phyloP scores from a whole-genome alignment of 1,140 invertebrate species.

The Drosophila lowei region DNA sequence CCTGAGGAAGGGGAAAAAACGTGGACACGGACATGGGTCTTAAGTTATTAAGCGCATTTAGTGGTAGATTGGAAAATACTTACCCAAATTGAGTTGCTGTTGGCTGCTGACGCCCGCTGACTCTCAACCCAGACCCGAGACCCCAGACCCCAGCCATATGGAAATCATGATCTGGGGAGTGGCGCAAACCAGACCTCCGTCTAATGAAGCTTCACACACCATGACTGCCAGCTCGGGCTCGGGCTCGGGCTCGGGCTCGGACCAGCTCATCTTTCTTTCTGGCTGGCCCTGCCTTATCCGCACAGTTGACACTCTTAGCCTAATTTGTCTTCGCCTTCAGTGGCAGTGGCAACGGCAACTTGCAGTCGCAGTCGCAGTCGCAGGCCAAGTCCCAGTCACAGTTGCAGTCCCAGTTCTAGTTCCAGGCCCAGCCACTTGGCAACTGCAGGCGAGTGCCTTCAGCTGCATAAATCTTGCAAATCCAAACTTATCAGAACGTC shows the following conservation, averaged over 20 bases:
- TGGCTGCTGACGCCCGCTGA: neutral
- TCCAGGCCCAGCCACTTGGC: too few species aligned
- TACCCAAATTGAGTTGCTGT: conserved; percentile 18
- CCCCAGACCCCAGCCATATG: neutral
- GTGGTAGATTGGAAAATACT: conserved; percentile 41
- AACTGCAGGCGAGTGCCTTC: neutral
- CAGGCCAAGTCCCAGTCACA: too few species aligned
- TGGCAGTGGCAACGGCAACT: too few species aligned
- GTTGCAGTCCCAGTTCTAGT: too few species aligned
- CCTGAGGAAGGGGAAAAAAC: neutral
- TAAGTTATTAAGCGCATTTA: conserved; percentile 46
- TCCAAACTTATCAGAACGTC: conserved; percentile 8
- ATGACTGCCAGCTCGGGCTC: too few species aligned
- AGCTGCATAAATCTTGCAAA: conserved; percentile 31
- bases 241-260: too few species aligned
- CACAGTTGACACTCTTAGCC: conserved; percentile 7
- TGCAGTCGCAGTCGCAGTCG: too few species aligned
- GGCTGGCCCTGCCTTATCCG: neutral
- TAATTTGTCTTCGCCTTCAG: conserved; percentile 17
- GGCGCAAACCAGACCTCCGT: too few species aligned
- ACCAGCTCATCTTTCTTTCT: neutral
- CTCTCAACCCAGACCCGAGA: neutral
- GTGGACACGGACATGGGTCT: conserved; percentile 10
- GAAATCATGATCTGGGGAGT: neutral
- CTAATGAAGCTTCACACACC: too few species aligned